A percentile compares a stretch with the other conserved stretches of the same genome.
Conservation (phyloP, 1,140 invertebrate species). For the Drosophila melanica region DNA sequence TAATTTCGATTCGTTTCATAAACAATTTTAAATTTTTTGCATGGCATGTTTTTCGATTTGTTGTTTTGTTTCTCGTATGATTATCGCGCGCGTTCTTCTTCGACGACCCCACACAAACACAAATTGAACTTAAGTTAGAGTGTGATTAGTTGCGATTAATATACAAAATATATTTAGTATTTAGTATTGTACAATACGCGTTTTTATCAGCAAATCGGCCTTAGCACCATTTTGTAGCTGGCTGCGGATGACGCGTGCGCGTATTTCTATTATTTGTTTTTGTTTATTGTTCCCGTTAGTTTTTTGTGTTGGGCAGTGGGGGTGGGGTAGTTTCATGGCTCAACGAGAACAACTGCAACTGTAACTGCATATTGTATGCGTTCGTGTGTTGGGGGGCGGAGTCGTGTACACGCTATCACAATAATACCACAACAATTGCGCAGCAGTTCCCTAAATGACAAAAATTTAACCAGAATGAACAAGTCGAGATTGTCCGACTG, state of each 20-base stretch:
- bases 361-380: constrained; percentile 14
- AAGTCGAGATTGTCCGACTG: too few relatives aligned
- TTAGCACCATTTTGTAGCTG: constrained; percentile 6
- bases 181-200: neutral
- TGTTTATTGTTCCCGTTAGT: constrained; percentile 6
- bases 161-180: constrained; percentile 1
- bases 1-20: neutral
- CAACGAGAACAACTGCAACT: constrained; percentile 22
- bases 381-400: neutral
- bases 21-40: constrained; percentile 20
- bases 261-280: constrained; percentile 5
- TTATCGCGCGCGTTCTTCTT: constrained; percentile 49
- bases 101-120: constrained; percentile 33
- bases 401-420: constrained; percentile 24
- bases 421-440: constrained; percentile 28
- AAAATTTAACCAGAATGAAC: neutral
- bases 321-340: constrained; percentile 9
- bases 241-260: neutral
- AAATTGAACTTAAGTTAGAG: constrained; percentile 24
- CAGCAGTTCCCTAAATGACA: constrained; percentile 28
- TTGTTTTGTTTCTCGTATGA: constrained; percentile 46
- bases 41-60: constrained; percentile 51
- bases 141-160: constrained; percentile 17
- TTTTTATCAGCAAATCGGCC: constrained; percentile 27
- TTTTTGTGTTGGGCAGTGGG: constrained; percentile 1